Evolutionary conservation across 2,113 vertebrate genomes (phyloP).

Genomic region (Gymnocephalus cernua): DNA sequence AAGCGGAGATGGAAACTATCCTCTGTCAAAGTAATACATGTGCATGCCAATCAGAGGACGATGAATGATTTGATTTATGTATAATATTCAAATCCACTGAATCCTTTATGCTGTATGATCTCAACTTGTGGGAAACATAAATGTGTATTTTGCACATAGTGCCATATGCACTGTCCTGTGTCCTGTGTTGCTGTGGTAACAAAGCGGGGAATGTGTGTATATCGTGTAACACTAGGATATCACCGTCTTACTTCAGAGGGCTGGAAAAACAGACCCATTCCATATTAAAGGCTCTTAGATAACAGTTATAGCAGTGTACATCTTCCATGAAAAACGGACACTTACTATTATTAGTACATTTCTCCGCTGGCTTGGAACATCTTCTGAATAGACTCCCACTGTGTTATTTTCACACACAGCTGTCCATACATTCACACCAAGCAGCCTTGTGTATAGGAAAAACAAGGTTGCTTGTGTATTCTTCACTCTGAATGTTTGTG

Average conservation of each 20-base stretch:
- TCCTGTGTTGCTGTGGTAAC: conserved; percentile 64
- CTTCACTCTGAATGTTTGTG: background rate
- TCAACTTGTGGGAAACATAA: background rate
- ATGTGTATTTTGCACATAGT: conserved; percentile 16
- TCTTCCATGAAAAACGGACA: background rate
- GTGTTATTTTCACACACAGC: conserved; percentile 51
- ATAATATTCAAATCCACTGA: background rate
- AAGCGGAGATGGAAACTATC: background rate
- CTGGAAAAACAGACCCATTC: background rate
- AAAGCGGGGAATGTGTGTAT: conserved; percentile 17
- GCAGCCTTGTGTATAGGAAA: conserved; percentile 15
- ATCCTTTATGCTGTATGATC: conserved; percentile 1
- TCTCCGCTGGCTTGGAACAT: conserved; percentile 7
- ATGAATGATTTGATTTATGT: background rate
- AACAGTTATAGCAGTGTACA: background rate
- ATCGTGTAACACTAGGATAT: conserved; percentile 8
- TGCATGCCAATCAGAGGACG: background rate
- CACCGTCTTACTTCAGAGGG: conserved; percentile 8
- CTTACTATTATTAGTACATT: background rate
- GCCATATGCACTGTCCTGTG: conserved; percentile 36
- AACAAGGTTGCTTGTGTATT: conserved; percentile 45
- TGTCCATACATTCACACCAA: conserved; percentile 61
- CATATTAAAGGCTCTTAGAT: background rate
- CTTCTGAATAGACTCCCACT: conserved; percentile 38
- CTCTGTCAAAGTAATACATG: background rate